Conservation (phyloP, 2,113 vertebrate genomes). For the Benitochromis conjunctus region DNA sequence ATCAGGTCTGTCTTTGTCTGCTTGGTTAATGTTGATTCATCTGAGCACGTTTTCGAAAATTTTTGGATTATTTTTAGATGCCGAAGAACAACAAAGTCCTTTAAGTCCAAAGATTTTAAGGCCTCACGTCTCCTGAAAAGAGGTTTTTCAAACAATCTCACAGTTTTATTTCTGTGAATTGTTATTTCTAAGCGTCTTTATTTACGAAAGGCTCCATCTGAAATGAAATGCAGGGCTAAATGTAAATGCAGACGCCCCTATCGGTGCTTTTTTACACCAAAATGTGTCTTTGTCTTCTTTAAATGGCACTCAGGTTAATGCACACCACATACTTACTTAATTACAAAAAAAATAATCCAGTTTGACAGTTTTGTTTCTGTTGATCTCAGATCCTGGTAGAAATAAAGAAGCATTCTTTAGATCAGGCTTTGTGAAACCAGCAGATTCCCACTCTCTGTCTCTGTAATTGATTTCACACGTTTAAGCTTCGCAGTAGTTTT, state of each 20-base stretch:
- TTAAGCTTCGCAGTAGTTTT: conserved; percentile 32
- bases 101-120: not conserved
- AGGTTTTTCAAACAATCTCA: not conserved
- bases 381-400: not conserved
- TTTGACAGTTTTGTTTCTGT: not conserved
- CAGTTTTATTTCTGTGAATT: not conserved
- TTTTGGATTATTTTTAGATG: not conserved
- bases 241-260: not conserved
- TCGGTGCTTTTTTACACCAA: not conserved
- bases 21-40: not conserved
- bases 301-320: not conserved
- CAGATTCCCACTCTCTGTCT: not conserved
- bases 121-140: not conserved
- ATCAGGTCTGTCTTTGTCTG: not conserved
- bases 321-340: not conserved
- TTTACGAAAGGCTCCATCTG: not conserved
- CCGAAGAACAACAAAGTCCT: not conserved
- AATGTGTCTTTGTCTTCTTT: not conserved
- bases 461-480: conserved; percentile 51
- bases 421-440: not conserved
- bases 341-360: not conserved
- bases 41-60: not conserved
- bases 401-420: conserved; percentile 24
- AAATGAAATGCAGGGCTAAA: not conserved
- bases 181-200: not conserved